These are phyloP conservation scores for Calliphora vomitoria DNA, from an alignment of 2,888 invertebrate species.

Conservation along the genomic window DNA sequence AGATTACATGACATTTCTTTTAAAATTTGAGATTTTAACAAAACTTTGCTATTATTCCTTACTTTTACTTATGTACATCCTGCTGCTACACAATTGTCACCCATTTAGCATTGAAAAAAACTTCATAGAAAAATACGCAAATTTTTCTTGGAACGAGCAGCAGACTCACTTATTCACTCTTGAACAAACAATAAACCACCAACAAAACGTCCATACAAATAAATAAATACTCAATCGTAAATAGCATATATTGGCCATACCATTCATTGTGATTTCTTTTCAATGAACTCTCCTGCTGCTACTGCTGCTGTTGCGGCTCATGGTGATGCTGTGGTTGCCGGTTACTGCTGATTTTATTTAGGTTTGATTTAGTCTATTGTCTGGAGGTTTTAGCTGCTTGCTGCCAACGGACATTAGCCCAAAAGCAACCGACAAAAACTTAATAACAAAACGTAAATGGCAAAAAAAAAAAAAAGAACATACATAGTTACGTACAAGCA, in stretches of 20 bases:
- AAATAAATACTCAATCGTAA: background rate
- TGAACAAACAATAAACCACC: constrained; percentile 26
- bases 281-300: constrained; percentile 66
- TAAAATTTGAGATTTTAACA: no score
- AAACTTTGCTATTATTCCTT: background rate
- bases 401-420: constrained; percentile 63
- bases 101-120: constrained; percentile 37
- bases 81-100: constrained; percentile 58
- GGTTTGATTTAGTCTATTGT: constrained; percentile 62
- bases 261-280: constrained; percentile 50
- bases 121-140: background rate
- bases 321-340: constrained; percentile 25
- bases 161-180: background rate
- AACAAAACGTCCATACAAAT: constrained; percentile 23
- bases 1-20: no score
- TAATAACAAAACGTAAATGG: constrained; percentile 55
- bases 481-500: background rate
- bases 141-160: background rate
- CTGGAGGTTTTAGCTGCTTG: constrained; percentile 44
- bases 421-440: constrained; percentile 59
- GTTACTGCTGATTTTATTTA: constrained; percentile 45
- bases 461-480: constrained; percentile 16
- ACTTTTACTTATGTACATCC: background rate
- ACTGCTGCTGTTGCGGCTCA: background rate
- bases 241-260: constrained; percentile 56